Evolutionary conservation across 2,113 vertebrate genomes (phyloP).

Genomic region (Oxyruncus cristatus): DNA sequence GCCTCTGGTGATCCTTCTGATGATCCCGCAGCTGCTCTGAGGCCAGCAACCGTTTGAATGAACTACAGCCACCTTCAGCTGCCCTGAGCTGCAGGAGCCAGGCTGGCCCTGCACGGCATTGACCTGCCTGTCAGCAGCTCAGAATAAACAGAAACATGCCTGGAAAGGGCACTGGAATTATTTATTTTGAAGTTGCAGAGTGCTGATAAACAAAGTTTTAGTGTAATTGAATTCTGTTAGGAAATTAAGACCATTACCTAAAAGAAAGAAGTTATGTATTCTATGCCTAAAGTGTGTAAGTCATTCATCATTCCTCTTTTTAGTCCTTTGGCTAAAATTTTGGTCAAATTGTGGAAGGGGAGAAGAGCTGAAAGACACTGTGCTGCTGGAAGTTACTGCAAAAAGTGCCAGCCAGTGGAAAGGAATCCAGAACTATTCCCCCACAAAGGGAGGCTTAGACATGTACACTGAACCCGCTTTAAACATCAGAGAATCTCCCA

Average conservation of each 20-base stretch:
- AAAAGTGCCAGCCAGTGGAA: not conserved
- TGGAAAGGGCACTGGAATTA: not conserved
- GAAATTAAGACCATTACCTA: fast-evolving
- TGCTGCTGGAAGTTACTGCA: not conserved
- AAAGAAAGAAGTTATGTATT: fast-evolving
- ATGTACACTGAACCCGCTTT: fast-evolving
- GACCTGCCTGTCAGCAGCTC: not conserved
- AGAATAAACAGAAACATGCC: not conserved
- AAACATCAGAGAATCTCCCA: not conserved
- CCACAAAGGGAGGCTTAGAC: too few relatives aligned
- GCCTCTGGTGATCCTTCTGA: fast-evolving
- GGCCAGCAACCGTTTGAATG: not conserved
- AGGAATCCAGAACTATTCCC: not conserved
- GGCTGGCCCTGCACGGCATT: fast-evolving
- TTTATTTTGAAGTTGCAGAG: not conserved
- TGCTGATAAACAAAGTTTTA: not conserved
- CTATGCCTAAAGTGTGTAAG: fast-evolving
- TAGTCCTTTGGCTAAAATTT: not conserved
- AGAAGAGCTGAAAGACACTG: not conserved
- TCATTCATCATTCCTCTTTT: not conserved
- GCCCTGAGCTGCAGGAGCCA: not conserved
- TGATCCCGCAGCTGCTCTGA: not conserved
- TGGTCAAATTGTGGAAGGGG: not conserved
- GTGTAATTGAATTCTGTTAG: too few relatives aligned
- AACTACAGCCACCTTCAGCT: fast-evolving